Conservation (phyloP, 2,113 vertebrate species). For the Nibea coibor region DNA sequence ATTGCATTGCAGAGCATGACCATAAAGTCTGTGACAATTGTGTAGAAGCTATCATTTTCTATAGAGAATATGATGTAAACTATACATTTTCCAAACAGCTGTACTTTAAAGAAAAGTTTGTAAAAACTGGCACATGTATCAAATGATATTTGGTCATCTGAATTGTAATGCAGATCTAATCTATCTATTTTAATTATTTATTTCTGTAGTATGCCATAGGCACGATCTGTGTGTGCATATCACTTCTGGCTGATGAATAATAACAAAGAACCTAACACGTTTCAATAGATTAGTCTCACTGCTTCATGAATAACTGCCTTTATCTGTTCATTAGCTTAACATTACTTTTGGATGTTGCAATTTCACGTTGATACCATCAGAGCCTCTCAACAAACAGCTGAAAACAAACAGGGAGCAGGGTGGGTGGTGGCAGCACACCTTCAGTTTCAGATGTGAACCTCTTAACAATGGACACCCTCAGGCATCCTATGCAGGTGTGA, state of each 20-base stretch:
- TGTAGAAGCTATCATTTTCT: neutral
- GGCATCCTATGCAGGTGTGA: conserved; percentile 84
- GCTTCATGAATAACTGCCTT: neutral
- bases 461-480: conserved; percentile 78
- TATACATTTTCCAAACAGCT: neutral
- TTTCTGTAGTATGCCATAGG: neutral
- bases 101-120: neutral
- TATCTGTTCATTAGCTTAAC: neutral
- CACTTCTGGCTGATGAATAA: too few species aligned
- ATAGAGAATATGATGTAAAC: neutral
- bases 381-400: conserved; percentile 36
- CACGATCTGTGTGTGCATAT: neutral
- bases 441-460: conserved; percentile 75
- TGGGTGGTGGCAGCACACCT: conserved; percentile 73
- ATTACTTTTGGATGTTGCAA: conserved; percentile 2
- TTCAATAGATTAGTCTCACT: neutral
- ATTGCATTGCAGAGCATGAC: neutral
- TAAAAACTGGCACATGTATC: neutral
- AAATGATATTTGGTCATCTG: neutral
- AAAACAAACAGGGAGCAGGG: conserved; percentile 56
- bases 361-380: conserved; percentile 26
- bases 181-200: neutral
- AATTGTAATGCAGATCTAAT: neutral
- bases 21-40: too few species aligned
- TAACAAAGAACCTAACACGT: neutral